These are phyloP conservation scores for Bergia sp. DNA, from an alignment of 92 coral and sea anemone species.

Conservation along the genomic window DNA sequence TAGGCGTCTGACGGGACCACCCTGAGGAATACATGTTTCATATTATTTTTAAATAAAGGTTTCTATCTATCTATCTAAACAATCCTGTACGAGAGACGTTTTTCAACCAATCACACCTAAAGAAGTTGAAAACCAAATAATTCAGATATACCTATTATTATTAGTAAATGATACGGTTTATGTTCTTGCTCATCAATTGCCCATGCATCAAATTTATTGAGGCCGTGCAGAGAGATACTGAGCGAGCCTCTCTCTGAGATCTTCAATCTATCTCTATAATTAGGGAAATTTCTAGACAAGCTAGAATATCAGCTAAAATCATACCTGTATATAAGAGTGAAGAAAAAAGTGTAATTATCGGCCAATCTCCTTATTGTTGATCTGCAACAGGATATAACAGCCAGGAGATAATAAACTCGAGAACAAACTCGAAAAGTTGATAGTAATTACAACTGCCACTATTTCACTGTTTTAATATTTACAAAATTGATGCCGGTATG, in stretches of 20 bases:
- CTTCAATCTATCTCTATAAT: background rate
- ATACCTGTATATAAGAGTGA: background rate
- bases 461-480: too few species aligned
- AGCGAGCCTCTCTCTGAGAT: background rate
- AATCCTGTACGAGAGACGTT: conserved; percentile 14
- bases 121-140: background rate
- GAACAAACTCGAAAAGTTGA: too few species aligned
- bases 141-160: background rate
- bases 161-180: background rate
- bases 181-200: background rate
- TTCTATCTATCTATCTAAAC: background rate
- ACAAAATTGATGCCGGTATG: too few species aligned
- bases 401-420: too few species aligned
- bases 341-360: background rate
- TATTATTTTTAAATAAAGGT: too few species aligned
- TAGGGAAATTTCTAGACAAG: conserved; percentile 10
- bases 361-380: background rate
- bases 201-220: background rate
- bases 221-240: background rate
- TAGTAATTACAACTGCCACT: too few species aligned
- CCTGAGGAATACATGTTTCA: too few species aligned
- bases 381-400: background rate
- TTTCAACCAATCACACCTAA: background rate
- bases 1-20: too few species aligned
- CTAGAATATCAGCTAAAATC: conserved; percentile 17